Percentiles rank a stretch among this genome's conserved stretches.
Conservation (phyloP, 1,140 invertebrate species). For the Rhopalosiphum padi region DNA sequence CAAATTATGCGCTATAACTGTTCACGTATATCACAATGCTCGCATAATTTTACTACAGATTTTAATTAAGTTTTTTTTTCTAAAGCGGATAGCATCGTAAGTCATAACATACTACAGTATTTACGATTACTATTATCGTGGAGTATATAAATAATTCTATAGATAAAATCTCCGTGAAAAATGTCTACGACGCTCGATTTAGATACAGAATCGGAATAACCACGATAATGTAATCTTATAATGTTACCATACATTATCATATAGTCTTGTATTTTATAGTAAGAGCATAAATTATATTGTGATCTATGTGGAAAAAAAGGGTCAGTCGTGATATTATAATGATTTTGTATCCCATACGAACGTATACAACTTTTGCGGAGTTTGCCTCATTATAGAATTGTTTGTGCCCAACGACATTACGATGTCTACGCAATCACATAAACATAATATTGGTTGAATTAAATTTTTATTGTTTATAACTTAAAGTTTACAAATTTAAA, state of each 20-base stretch:
- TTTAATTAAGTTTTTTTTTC: slow-evolving; percentile 18
- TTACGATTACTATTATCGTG: background rate
- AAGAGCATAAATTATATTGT: background rate
- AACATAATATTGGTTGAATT: background rate
- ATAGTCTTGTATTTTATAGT: background rate
- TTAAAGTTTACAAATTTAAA: background rate
- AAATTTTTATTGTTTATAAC: background rate
- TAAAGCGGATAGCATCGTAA: background rate
- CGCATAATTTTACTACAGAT: background rate
- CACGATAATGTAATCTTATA: background rate
- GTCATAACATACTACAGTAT: background rate
- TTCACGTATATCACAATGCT: background rate
- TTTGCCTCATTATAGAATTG: background rate
- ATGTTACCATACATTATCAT: background rate
- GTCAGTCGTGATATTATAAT: background rate
- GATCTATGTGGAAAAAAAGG: background rate
- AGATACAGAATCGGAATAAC: background rate
- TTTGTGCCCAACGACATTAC: background rate
- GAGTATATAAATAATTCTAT: slow-evolving; percentile 9
- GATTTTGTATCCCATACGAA: background rate
- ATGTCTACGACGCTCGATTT: background rate
- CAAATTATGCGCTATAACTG: background rate
- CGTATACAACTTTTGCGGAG: too few relatives aligned
- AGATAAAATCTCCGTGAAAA: background rate
- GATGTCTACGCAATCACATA: background rate